These are phyloP conservation scores for Podarcis muralis DNA, from an alignment of 2,113 vertebrate genomes.

Conservation along the genomic window DNA sequence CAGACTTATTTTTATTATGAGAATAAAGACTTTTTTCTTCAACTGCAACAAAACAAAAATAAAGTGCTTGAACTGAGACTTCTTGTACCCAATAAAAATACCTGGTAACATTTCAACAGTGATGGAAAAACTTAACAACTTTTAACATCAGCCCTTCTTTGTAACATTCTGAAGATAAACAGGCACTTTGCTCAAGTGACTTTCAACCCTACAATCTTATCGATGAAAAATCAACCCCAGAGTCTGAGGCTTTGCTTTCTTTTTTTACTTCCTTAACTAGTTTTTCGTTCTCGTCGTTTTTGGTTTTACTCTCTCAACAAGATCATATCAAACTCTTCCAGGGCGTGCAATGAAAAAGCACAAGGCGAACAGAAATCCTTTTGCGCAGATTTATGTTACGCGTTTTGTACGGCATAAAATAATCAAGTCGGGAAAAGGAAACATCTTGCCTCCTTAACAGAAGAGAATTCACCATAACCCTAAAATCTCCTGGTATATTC, in stretches of 20 bases:
- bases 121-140: conserved; percentile 55
- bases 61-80: conserved; percentile 76
- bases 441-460: conserved; percentile 53
- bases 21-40: conserved; percentile 88
- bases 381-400: conserved; percentile 44
- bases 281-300: neutral
- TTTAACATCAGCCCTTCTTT: conserved; percentile 58
- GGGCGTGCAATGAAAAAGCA: conserved; percentile 54
- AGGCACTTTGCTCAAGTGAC: conserved; percentile 56
- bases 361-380: conserved; percentile 46
- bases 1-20: conserved; percentile 99
- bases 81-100: conserved; percentile 56
- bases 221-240: conserved; percentile 34
- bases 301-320: conserved; percentile 40
- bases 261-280: conserved; percentile 34
- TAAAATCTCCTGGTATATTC: conserved; percentile 65
- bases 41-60: conserved; percentile 68
- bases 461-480: conserved; percentile 63
- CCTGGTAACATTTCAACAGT: conserved; percentile 53
- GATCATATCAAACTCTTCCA: conserved; percentile 44
- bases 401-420: conserved; percentile 52
- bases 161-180: conserved; percentile 61
- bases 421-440: conserved; percentile 55
- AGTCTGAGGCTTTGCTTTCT: conserved; percentile 34
- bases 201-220: conserved; percentile 37